Evolutionary conservation across 2,797 vertebrate species (phyloP).

Genomic region (Anguilla megastoma): DNA sequence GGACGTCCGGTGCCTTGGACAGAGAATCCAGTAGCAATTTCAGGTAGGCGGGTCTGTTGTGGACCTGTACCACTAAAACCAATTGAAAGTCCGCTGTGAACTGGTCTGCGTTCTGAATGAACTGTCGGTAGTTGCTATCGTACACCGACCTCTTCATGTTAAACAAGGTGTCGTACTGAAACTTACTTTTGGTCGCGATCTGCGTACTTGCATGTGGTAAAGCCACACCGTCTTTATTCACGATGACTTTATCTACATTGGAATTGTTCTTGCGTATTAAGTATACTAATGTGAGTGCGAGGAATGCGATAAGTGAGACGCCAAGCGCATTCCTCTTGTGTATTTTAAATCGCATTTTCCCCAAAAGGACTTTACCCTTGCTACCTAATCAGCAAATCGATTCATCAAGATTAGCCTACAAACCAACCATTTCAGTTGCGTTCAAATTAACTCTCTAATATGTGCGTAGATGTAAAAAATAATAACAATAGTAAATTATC

Average conservation of each 20-base stretch:
- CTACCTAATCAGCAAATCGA: conserved; percentile 6
- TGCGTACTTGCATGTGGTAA: background rate
- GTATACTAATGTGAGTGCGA: conserved; percentile 58
- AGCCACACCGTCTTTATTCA: background rate
- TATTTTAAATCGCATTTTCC: conserved; percentile 72
- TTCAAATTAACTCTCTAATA: conserved; percentile 3
- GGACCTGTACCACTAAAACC: conserved; percentile 76
- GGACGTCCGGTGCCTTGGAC: conserved; percentile 61
- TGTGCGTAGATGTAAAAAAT: background rate
- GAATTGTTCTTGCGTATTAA: conserved; percentile 50
- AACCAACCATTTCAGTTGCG: conserved; percentile 29
- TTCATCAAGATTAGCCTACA: background rate
- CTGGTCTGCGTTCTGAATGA: conserved; percentile 60
- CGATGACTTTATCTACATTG: background rate
- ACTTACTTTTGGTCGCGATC: conserved; percentile 42
- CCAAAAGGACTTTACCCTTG: background rate
- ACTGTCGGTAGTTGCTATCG: conserved; percentile 67
- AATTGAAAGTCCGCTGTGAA: conserved; percentile 67
- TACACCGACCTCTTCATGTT: conserved; percentile 63
- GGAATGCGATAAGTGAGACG: conserved; percentile 53
- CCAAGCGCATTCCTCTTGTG: conserved; percentile 62
- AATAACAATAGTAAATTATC: background rate
- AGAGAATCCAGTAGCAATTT: conserved; percentile 70
- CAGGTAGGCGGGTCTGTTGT: conserved; percentile 74
- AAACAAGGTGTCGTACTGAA: conserved; percentile 55